Evolutionary conservation across 2,113 vertebrate species (phyloP).

Genomic region (Sialia sialis): DNA sequence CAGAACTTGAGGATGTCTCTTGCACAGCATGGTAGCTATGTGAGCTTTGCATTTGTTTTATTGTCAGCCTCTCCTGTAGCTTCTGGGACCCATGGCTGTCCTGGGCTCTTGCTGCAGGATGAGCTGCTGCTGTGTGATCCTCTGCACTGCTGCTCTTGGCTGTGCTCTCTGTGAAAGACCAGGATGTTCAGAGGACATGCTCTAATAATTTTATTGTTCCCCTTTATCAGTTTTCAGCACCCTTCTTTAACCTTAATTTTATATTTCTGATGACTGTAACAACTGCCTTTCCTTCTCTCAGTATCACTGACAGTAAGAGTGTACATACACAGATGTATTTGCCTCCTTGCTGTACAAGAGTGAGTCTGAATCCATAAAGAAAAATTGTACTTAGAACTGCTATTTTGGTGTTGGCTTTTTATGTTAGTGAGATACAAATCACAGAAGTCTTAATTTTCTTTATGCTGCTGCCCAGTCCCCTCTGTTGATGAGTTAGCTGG

Average conservation of each 20-base stretch:
- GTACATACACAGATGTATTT: background rate
- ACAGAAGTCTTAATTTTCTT: background rate
- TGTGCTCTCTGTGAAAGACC: background rate
- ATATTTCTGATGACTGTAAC: background rate
- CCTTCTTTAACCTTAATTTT: background rate
- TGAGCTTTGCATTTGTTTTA: background rate
- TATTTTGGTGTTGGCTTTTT: background rate
- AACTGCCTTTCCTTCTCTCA: background rate
- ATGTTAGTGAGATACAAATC: background rate
- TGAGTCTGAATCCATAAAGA: background rate
- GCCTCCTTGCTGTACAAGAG: background rate
- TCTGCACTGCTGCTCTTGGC: background rate
- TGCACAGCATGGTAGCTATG: background rate
- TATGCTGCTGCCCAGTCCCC: background rate
- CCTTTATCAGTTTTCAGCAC: background rate
- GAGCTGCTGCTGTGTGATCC: background rate
- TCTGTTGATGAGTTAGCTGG: background rate
- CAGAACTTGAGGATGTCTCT: background rate
- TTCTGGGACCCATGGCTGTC: background rate
- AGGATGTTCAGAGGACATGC: background rate
- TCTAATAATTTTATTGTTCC: background rate
- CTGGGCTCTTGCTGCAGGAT: fast-evolving
- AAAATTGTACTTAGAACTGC: background rate
- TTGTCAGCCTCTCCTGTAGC: background rate
- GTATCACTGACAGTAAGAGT: background rate